Base-by-base conservation (phyloP, 2,797 vertebrate genomes). In the Chanos chanos region DNA sequence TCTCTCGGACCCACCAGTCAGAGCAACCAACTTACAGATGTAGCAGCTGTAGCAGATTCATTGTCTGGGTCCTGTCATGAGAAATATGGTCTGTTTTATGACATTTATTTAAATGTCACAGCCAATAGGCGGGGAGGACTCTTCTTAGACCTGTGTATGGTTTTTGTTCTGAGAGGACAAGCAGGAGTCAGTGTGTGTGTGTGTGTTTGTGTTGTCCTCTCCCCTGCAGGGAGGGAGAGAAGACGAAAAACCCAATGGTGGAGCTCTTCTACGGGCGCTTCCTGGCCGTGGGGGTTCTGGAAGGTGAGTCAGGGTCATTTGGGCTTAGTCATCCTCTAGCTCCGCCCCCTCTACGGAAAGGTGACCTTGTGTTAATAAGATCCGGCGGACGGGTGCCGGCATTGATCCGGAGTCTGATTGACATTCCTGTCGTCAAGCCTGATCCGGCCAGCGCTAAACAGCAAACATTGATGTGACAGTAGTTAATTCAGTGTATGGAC, bases 241-340 rank as follows among this genome's bases (percentile, higher is more conserved):
- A 95, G 86, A 93, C 95, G 81, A 98, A 98, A 91, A 99, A 99
- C 73, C 96, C 96, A 1, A 98, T 99, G 96, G 95, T 98, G 66
- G 96, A 99, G 66, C 83, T 99, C 66, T 99, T 99, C 74, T 99
- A 99, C 4, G 96, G 96, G 4, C 89, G 95, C 60, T 99, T 99
- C 80, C 85, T 96, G 73, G 96, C 95, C 34, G 92, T 97, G 68
- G 96, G 96, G 28, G 93, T 98, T 34, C 92, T 95, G 66, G 96
- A 99, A 94, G 96, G 96, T 99, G 47, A 64, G 49, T 31, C 10
- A 37, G 57, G 71, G 43, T 21, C 7, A 2, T 10, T 28, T 54
- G 60, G 24, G 54, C 39, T 27, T 24, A 9, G 12, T 33, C 28
- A 40, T 25, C 7, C 33, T 41, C 25, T 25, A 1, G 7, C 31